Evolutionary conservation across 64 coral and sea anemone genomes (phyloP), one percentile per base, ranked within the genome.

Genomic region (Anthopleura sola): DNA sequence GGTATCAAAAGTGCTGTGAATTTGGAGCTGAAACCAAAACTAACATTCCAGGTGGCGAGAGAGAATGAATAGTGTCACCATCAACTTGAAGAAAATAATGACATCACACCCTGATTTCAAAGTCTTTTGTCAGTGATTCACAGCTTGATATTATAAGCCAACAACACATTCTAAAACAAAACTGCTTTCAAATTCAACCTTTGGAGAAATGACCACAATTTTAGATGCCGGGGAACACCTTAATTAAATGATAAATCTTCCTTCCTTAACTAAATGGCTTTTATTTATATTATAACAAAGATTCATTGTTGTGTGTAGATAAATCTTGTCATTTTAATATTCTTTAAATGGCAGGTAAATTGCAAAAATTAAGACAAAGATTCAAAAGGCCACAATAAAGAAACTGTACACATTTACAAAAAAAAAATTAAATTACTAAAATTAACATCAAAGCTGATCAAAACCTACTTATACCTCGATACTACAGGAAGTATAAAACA

Each of bases 71-170:
- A 24, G 76, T 40, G 37, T 19, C 76, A 79, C 76, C 76, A 38
- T 48, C 76, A 79, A 48, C 15, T 79, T 79, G 38, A 24, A 48
- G 13, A 44, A 79, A 79, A 79, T 71, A 71, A 71, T 71, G 66
- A 71, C 66, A 71, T 71, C 66, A 71, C 13, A 32, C 10, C 11
- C 34, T 71, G n/a, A 71, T 71, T 71, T 34, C 28, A 29, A 32
- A 71, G 66, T 71, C 28, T 28, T 71, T 71, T 71, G 31, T 71
- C 66, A 71, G 66, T 34, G 66, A 71, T 16, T 31, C n/a, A 71
- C 66, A 71, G 66, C 66, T 33, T 71, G 66, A 71, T 0, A 28
- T 26, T 9, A n/a, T n/a, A n/a, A n/a, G n/a, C 21, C 55, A 58
- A 24, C 3, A 68, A 68, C 24, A 71, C 29, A 71, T 34, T 1